phyloP scores from a whole-genome alignment of 2,113 vertebrate genomes.

The Hemicordylus capensis region DNA sequence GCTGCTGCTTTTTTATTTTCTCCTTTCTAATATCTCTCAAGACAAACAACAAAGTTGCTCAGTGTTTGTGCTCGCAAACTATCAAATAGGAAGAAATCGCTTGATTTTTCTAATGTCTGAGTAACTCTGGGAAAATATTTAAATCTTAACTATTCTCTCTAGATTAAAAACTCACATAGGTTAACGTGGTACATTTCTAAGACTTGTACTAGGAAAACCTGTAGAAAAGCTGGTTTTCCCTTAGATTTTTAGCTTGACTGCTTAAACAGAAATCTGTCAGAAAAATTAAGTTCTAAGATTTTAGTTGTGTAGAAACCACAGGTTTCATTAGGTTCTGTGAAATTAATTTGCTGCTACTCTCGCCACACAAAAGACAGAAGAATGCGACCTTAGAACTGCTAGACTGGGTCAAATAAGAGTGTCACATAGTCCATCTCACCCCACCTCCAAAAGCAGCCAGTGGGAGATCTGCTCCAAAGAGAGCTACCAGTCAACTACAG shows the following conservation, averaged over 20 bases:
- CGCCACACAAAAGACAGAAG: background rate
- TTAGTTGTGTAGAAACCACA: background rate
- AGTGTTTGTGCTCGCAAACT: background rate
- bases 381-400: background rate
- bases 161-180: background rate
- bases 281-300: background rate
- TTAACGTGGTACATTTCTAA: background rate
- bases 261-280: background rate
- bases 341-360: background rate
- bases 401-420: background rate
- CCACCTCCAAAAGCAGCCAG: background rate
- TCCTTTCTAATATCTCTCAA: background rate
- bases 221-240: background rate
- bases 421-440: background rate
- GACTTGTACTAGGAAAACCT: background rate
- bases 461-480: background rate
- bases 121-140: background rate
- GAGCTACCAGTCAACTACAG: background rate
- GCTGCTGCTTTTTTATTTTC: background rate
- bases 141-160: conserved; percentile 11
- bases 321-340: background rate
- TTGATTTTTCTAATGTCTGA: conserved; percentile 20
- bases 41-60: conserved; percentile 2
- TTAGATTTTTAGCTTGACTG: background rate
- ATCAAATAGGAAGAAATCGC: conserved; percentile 1